These are phyloP conservation scores for Ennomos quercinarius DNA, from an alignment of 2,888 invertebrate species.

Conservation along the genomic window DNA sequence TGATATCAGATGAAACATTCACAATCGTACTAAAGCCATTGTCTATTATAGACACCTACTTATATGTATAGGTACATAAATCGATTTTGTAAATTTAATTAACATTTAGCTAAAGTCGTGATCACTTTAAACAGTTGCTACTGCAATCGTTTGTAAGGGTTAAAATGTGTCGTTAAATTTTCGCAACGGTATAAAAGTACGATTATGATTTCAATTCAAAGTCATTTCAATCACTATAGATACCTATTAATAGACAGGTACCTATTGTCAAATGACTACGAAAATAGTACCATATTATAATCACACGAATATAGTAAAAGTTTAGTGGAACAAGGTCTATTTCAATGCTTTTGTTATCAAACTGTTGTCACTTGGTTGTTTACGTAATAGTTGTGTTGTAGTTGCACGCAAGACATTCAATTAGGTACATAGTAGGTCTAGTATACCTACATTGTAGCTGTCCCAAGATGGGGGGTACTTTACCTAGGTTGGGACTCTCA, in stretches of 20 bases:
- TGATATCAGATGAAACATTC: too few relatives aligned
- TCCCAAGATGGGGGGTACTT: too few relatives aligned
- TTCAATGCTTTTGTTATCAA: constrained; percentile 43
- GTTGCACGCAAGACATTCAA: constrained; percentile 21
- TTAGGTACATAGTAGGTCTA: constrained; percentile 1
- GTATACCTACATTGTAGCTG: not conserved
- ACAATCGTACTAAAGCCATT: too few relatives aligned
- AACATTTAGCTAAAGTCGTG: not conserved
- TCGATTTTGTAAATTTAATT: constrained; percentile 2
- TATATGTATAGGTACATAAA: not conserved
- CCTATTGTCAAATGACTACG: constrained; percentile 25
- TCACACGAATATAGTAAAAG: constrained; percentile 43
- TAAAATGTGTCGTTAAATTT: not conserved
- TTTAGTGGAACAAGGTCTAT: constrained; percentile 49
- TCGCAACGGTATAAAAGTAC: constrained; percentile 14
- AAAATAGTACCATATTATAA: constrained; percentile 37
- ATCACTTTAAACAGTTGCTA: not conserved
- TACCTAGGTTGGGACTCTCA: too few relatives aligned
- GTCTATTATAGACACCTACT: too few relatives aligned
- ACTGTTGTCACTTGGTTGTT: constrained; percentile 27
- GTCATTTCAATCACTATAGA: too few relatives aligned
- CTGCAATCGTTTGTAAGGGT: not conserved
- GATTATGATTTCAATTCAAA: constrained; percentile 16
- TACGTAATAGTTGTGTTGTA: constrained; percentile 20
- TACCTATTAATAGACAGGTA: too few relatives aligned